Evolutionary conservation across 2,113 vertebrate species (phyloP).

Genomic region (Cariama cristata): DNA sequence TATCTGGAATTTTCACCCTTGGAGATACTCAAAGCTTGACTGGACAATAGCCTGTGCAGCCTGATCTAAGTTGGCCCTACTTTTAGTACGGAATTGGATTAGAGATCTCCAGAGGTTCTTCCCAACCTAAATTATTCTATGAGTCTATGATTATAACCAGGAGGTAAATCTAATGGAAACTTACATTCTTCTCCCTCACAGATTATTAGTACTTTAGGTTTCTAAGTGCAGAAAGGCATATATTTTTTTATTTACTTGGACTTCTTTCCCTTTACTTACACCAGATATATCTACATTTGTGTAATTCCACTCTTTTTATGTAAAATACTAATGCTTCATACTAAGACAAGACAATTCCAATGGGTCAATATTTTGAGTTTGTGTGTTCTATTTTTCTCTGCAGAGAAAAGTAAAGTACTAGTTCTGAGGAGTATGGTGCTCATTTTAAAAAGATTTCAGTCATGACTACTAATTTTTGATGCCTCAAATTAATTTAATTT

Average conservation of each 20-base stretch:
- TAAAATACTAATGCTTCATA: neutral
- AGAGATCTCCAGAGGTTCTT: neutral
- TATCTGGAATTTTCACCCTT: neutral
- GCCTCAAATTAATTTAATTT: neutral
- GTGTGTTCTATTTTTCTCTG: neutral
- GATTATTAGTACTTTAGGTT: neutral
- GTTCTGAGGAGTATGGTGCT: neutral
- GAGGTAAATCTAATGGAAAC: neutral
- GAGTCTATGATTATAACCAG: neutral
- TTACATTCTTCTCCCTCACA: neutral
- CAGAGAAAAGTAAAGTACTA: neutral
- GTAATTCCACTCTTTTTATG: neutral
- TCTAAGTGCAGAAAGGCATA: neutral
- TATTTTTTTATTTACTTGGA: neutral
- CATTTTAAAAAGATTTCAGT: neutral
- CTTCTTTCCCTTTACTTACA: neutral
- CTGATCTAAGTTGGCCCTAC: neutral
- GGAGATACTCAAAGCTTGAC: neutral
- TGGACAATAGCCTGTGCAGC: neutral
- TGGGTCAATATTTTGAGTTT: neutral
- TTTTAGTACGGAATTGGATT: neutral
- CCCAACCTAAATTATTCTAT: neutral
- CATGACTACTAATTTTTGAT: neutral
- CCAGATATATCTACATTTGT: neutral
- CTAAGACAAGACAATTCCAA: neutral